phyloP scores from a whole-genome alignment of 2,888 invertebrate genomes.

The Alentia gelatinosa region DNA sequence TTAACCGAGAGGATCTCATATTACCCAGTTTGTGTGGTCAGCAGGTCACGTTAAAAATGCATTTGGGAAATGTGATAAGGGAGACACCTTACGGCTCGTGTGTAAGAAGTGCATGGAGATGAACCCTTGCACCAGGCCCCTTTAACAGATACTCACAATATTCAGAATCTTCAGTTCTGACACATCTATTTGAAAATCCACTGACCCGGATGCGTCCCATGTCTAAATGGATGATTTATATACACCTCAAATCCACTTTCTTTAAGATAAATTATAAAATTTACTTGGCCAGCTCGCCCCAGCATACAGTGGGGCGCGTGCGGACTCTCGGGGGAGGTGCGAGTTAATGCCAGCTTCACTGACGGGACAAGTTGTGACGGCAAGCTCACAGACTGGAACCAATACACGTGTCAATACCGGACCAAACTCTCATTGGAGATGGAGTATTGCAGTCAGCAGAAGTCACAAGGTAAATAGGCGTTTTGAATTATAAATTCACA shows the following conservation, averaged over 20 bases:
- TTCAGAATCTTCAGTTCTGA: neutral
- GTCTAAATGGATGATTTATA: neutral
- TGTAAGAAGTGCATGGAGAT: too few relatives aligned
- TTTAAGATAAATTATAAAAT: too few relatives aligned
- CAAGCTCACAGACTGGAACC: conserved; percentile 49
- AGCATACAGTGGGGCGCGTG: conserved; percentile 54
- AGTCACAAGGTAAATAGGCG: conserved; percentile 6
- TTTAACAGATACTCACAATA: too few relatives aligned
- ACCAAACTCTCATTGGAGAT: conserved; percentile 33
- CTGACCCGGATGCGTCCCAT: neutral
- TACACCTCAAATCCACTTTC: neutral
- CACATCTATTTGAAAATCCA: neutral
- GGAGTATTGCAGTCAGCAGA: conserved; percentile 5
- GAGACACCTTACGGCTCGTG: too few relatives aligned
- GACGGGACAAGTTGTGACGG: conserved; percentile 45
- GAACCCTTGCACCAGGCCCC: too few relatives aligned
- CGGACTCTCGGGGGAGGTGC: conserved; percentile 45
- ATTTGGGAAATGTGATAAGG: too few relatives aligned
- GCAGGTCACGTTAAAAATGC: neutral
- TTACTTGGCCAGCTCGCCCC: conserved; percentile 8
- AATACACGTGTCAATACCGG: conserved; percentile 9
- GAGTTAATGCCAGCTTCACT: conserved; percentile 45
- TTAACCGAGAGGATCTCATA: neutral
- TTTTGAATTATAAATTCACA: too few relatives aligned
- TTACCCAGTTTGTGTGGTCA: neutral